These are phyloP conservation scores for Serinus canaria DNA, from an alignment of 2,113 vertebrate species.

Conservation along the genomic window DNA sequence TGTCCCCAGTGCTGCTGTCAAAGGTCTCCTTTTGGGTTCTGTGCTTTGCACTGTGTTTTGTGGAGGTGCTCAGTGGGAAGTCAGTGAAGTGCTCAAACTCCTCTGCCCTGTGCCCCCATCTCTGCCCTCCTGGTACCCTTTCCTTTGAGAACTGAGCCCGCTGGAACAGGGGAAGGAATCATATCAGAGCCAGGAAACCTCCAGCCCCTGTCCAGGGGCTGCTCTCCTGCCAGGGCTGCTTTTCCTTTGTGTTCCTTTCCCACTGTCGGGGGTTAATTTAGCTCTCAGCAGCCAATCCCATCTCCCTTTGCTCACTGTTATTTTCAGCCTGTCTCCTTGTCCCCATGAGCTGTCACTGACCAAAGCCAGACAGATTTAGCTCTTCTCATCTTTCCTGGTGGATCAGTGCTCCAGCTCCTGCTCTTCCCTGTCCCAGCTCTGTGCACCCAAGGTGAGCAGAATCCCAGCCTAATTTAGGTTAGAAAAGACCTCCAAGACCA, in stretches of 20 bases:
- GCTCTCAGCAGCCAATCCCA: background rate
- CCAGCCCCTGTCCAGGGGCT: rapidly evolving
- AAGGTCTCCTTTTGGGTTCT: rapidly evolving
- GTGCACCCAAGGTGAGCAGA: background rate
- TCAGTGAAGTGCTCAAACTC: background rate
- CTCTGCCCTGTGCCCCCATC: background rate
- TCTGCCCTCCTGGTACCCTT: background rate
- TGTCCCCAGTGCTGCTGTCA: too few species aligned
- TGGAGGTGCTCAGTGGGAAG: background rate
- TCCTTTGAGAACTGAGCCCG: background rate
- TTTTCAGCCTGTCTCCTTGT: background rate
- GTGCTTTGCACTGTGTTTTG: background rate
- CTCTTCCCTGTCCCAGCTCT: background rate
- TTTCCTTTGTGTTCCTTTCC: background rate
- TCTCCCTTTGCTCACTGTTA: background rate
- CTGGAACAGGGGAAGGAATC: background rate
- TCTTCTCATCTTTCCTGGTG: slow-evolving; percentile 28
- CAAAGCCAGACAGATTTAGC: slow-evolving; percentile 14
- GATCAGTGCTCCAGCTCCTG: background rate
- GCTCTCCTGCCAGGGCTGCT: background rate
- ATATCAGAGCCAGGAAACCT: background rate
- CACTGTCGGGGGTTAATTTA: background rate
- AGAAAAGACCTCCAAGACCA: background rate
- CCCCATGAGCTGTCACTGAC: background rate
- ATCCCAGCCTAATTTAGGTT: background rate